Evolutionary conservation across 2,888 invertebrate species (phyloP).

Genomic region (Liodrosophila aerea): DNA sequence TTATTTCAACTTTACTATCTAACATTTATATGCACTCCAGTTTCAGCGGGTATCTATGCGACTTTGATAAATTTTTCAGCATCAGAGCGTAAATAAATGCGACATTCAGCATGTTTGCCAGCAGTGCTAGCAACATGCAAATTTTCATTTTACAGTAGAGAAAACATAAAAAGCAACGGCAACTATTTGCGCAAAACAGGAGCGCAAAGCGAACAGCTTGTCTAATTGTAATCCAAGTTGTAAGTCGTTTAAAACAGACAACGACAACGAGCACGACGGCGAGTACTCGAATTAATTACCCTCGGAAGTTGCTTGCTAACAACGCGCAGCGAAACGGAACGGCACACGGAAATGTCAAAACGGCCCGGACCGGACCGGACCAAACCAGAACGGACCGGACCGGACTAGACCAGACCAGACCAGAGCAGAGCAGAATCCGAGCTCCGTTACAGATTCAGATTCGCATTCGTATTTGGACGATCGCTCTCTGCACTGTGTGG

Average conservation of each 20-base stretch:
- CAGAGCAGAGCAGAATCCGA: conserved; percentile 7
- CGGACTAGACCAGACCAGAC: conserved; percentile 24
- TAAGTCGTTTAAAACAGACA: conserved; percentile 83
- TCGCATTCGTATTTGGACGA: conserved; percentile 39
- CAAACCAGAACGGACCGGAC: conserved; percentile 17
- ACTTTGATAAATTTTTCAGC: conserved; percentile 34
- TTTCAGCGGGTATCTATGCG: conserved; percentile 17
- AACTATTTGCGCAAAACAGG: conserved; percentile 75
- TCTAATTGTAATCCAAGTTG: conserved; percentile 83
- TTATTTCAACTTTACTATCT: too few species aligned
- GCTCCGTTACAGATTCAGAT: conserved; percentile 34
- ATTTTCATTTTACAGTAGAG: conserved; percentile 49
- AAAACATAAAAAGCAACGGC: conserved; percentile 47
- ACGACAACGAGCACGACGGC: conserved; percentile 39
- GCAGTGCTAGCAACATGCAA: conserved; percentile 64
- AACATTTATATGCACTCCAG: background rate
- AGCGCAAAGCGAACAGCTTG: conserved; percentile 74
- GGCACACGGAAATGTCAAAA: conserved; percentile 69
- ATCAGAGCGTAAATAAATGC: conserved; percentile 57
- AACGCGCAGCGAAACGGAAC: conserved; percentile 72
- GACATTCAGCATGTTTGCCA: conserved; percentile 17
- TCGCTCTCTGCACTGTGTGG: conserved; percentile 34
- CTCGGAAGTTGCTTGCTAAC: conserved; percentile 79
- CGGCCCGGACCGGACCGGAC: conserved; percentile 29
- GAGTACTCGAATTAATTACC: conserved; percentile 82